Evolutionary conservation across 2,888 invertebrate genomes (phyloP).

Genomic region (Ectemnius cavifrons): DNA sequence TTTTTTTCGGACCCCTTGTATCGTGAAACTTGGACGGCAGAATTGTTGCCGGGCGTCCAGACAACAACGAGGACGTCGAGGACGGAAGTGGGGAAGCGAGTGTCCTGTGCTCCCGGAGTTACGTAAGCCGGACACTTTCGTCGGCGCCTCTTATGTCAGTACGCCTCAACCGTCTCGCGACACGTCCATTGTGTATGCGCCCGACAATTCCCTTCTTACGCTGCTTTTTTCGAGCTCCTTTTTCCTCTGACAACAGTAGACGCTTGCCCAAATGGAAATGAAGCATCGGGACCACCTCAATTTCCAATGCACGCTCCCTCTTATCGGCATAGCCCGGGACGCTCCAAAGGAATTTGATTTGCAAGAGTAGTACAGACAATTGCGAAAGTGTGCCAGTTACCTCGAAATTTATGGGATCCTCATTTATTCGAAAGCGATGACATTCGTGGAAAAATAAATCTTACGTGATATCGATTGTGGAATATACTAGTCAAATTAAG

Average conservation of each 20-base stretch:
- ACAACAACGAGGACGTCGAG: constrained; percentile 16
- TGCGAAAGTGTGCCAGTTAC: no score
- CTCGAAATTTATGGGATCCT: no score
- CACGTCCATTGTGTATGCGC: constrained; percentile 8
- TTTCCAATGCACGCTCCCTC: no score
- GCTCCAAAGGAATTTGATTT: no score
- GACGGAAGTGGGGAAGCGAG: constrained; percentile 48
- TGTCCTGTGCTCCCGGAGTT: constrained; percentile 67
- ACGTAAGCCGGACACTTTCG: constrained; percentile 70
- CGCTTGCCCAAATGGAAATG: neutral
- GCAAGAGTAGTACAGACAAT: no score
- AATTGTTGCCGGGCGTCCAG: no score
- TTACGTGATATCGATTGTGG: no score
- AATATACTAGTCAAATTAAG: no score
- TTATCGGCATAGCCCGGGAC: no score
- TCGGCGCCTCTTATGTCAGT: constrained; percentile 67
- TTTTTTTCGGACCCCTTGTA: neutral
- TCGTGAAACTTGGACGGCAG: no score
- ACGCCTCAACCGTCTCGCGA: constrained; percentile 23
- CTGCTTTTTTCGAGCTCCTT: constrained; percentile 11
- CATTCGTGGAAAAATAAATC: no score
- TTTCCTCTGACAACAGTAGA: neutral
- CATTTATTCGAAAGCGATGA: no score
- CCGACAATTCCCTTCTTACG: constrained; percentile 5
- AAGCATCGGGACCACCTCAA: neutral